Base-by-base conservation (phyloP, 2,888 invertebrate genomes). In the Sesia bembeciformis region DNA sequence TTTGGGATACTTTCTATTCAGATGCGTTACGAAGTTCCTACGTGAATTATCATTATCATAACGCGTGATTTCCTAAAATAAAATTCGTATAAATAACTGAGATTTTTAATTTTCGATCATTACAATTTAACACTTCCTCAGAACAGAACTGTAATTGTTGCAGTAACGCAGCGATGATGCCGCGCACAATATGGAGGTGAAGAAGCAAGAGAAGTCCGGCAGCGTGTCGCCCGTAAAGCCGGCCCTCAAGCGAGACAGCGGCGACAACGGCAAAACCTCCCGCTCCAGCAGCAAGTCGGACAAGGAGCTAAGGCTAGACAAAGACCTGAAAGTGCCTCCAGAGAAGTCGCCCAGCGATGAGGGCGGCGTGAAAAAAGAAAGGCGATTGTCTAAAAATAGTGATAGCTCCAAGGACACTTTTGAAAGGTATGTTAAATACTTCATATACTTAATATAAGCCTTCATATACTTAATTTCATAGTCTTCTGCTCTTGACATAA, bases 201-300 rank as follows among this genome's bases (percentile, higher is more conserved):
- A 87, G 70, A 84, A 80, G 65, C 73, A 74, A 66, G 88, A 87
- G 53, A 86, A 84, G 72, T 68, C 84, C 65, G 85, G 85, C 78
- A 88, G 76, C 66, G 65, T 84, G 59, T 87, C 88, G 66, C 88
- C 88, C 57, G 75, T 83, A 58, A 83, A 74, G 66, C 74, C 72
- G 60, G 65, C 73, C 55, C 62, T 76, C 52, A 83, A 77, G 58
- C 65, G 74, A 60, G 85, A 85, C 58, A 54, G 51, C 40, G 73
- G 75, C 41, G 84, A 82, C 64, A 81, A 81, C 57, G 40, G 68
- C 57, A 80, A 69, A 61, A 69, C 65, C 55, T 76, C 59, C 23
- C 61, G 64, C 51, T 80, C 84, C 4, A 78, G 79, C 60, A 84
- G 83, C 63, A 84, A 70, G 54, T 54, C 55, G 23, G 56, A 56